Evolutionary conservation across 1,140 invertebrate genomes (phyloP).

Genomic region (Lepidotrigona ventralis): DNA sequence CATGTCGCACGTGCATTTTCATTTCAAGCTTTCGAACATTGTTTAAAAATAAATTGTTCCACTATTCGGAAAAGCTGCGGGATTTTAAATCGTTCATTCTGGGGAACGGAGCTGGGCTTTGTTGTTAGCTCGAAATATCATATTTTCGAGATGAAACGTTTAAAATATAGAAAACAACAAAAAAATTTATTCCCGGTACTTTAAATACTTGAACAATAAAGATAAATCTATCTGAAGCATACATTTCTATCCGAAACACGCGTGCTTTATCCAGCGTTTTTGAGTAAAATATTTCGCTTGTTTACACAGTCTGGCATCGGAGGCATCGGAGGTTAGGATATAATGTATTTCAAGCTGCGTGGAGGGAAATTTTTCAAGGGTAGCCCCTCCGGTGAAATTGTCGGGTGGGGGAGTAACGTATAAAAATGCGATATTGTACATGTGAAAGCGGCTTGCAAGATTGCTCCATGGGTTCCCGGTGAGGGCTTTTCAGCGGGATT

Average conservation of each 20-base stretch:
- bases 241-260: too few species aligned
- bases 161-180: background rate
- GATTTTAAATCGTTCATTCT: background rate
- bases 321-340: too few species aligned
- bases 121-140: background rate
- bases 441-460: slow-evolving; percentile 35
- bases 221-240: background rate
- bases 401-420: background rate
- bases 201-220: background rate
- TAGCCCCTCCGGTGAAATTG: background rate
- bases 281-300: background rate
- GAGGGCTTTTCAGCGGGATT: slow-evolving; percentile 52
- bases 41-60: background rate
- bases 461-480: slow-evolving; percentile 53
- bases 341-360: too few species aligned
- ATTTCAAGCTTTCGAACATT: background rate
- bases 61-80: background rate
- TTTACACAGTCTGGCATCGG: background rate
- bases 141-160: background rate
- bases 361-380: background rate
- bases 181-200: background rate
- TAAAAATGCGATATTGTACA: slow-evolving; percentile 31
- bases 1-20: background rate
- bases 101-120: background rate
- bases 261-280: too few species aligned